phyloP scores from a whole-genome alignment of 2,888 invertebrate species.

The Ischnus inquisitorius region DNA sequence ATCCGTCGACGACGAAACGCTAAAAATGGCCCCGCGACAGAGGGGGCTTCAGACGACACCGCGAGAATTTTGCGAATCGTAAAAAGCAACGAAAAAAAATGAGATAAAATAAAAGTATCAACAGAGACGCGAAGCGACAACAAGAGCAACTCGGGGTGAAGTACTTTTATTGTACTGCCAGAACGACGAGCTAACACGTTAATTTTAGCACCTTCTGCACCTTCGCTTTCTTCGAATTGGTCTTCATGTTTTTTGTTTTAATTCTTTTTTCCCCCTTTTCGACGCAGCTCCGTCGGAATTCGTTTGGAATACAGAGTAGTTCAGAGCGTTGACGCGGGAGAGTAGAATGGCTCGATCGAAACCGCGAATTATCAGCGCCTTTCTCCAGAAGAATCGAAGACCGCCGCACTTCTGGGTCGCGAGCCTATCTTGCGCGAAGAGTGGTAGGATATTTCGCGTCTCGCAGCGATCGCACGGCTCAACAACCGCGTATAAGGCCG shows the following conservation, averaged over 20 bases:
- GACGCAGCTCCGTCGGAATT: background rate
- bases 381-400: conserved; percentile 42
- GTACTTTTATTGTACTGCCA: conserved; percentile 36
- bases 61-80: conserved; percentile 29
- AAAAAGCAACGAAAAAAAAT: conserved; percentile 30
- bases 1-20: conserved; percentile 16
- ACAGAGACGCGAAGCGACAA: conserved; percentile 22
- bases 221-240: conserved; percentile 56
- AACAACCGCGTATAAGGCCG: conserved; percentile 74
- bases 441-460: background rate
- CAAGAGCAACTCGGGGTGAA: conserved; percentile 4
- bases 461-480: background rate
- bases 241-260: conserved; percentile 10
- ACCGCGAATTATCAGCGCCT: conserved; percentile 36
- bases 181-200: conserved; percentile 43
- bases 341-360: conserved; percentile 33
- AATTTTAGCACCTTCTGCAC: conserved; percentile 64
- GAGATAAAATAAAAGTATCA: background rate
- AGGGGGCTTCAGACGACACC: conserved; percentile 19
- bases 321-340: background rate
- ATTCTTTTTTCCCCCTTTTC: background rate
- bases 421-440: background rate
- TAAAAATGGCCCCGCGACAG: conserved; percentile 17
- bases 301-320: conserved; percentile 8
- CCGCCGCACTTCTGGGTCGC: conserved; percentile 17